Evolutionary conservation across 1,140 invertebrate genomes (phyloP), one percentile per base, ranked within the genome.

Genomic region (Andrena cerasifolii): DNA sequence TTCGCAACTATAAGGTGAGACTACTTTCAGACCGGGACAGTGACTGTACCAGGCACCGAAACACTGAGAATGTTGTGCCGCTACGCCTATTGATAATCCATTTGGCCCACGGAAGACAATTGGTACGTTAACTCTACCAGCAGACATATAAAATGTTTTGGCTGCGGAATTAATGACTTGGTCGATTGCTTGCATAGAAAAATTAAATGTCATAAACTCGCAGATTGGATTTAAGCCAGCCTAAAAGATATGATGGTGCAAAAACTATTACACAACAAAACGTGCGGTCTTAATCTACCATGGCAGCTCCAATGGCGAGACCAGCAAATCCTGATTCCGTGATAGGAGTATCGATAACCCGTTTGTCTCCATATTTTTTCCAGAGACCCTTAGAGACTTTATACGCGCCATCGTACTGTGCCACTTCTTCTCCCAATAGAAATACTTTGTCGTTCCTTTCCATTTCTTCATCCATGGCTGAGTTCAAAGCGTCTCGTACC

Each of bases 181-280:
- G 95, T 99, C 99, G 87, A 99, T 99, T 26, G 98, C 98, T 95
- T 99, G 99, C 99, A 99, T 99, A 3, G 99, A 96, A 91, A 99
- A 99, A 93, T 99, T 99, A 91, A 98, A 99, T 0, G 99, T 99
- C 99, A 99, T 99, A 91, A 99, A 99, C 93, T 99, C 99, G 92
- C 99, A 99, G 79, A 99, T 95, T 1, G 99, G 99, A 89, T 96
- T 93, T n/a, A 99, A 93, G 1, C 99, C 99, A 83, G 96, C 97
- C 95, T 95, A 85, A 33, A 87, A 63, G 0, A 36, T 24, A 28
- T n/a, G 24, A 12, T 28, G 4, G 36, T 0, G n/a, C n/a, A n/a
- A n/a, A 24, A 12, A 47, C 0, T 8, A 21, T 24, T 43, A 53
- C n/a, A n/a, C n/a, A n/a, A n/a, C n/a, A n/a, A n/a, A n/a, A n/a